Evolutionary conservation across 2,797 vertebrate species (phyloP).

Genomic region (Bufotes viridis): DNA sequence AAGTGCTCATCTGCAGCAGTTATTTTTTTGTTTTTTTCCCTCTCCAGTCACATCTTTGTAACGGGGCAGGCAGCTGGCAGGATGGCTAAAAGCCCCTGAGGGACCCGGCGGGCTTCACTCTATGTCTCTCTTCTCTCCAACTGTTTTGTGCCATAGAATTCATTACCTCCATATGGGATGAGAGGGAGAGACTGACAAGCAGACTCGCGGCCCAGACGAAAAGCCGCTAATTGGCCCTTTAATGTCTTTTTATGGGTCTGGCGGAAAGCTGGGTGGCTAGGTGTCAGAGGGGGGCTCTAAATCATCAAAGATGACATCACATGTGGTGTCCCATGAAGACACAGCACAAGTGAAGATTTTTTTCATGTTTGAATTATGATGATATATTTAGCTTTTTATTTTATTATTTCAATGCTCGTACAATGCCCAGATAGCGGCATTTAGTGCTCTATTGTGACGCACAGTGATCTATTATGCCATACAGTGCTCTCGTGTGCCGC

Average conservation of each 20-base stretch:
- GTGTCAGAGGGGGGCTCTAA: not conserved
- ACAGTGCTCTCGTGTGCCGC: not conserved
- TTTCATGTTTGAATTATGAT: too few relatives aligned
- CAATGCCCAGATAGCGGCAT: not conserved
- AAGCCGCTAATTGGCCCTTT: slow-evolving; percentile 22
- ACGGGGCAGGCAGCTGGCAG: slow-evolving; percentile 57
- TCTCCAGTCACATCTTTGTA: slow-evolving; percentile 60
- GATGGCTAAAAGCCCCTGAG: slow-evolving; percentile 43
- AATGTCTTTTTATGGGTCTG: not conserved
- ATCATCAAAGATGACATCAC: not conserved
- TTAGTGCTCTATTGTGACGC: not conserved
- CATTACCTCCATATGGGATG: slow-evolving; percentile 50
- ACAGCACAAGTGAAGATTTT: too few relatives aligned
- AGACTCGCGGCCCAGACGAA: not conserved
- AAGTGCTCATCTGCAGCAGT: slow-evolving; percentile 61
- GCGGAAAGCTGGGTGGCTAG: not conserved
- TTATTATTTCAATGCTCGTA: not conserved
- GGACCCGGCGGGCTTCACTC: slow-evolving; percentile 35
- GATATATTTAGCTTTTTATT: not conserved
- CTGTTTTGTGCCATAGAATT: slow-evolving; percentile 41
- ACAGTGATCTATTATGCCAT: not conserved
- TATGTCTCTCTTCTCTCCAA: slow-evolving; percentile 30
- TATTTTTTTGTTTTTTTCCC: slow-evolving; percentile 17
- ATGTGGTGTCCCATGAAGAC: not conserved
- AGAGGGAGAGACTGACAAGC: not conserved